A percentile compares a stretch with the other conserved stretches of the same genome.
Evolutionary conservation across 2,797 vertebrate species (phyloP).

Genomic region (Micropoecilia bifurca): DNA sequence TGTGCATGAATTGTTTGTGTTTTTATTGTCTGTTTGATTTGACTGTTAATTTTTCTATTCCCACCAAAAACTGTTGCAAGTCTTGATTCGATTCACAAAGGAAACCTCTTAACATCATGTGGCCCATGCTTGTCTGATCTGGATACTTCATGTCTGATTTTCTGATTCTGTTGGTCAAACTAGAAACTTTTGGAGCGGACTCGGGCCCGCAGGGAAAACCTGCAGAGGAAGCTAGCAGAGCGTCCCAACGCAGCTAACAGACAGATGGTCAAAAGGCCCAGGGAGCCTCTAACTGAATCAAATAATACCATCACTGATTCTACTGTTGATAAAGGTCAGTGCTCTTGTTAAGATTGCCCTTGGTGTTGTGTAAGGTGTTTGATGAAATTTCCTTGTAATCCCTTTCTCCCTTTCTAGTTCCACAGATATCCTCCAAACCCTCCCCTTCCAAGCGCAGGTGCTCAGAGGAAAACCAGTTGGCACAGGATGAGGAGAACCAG

Average conservation of each 20-base stretch:
- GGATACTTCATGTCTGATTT: neutral
- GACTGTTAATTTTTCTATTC: neutral
- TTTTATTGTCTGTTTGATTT: neutral
- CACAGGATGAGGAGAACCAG: constrained; percentile 82
- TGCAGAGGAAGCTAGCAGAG: constrained; percentile 95
- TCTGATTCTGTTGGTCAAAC: neutral
- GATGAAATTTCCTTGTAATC: constrained; percentile 1
- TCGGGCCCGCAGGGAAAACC: constrained; percentile 93
- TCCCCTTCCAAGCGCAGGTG: constrained; percentile 93
- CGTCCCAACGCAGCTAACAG: constrained; percentile 82
- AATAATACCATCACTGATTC: constrained; percentile 78
- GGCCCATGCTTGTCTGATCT: neutral
- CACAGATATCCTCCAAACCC: constrained; percentile 85
- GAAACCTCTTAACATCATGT: neutral
- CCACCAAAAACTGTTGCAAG: neutral
- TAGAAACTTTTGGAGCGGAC: constrained; percentile 97
- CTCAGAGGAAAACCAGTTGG: constrained; percentile 77
- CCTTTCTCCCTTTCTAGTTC: constrained; percentile 54
- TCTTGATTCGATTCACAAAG: neutral
- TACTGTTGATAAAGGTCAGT: constrained; percentile 82
- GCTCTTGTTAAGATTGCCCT: neutral
- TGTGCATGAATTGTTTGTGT: neutral
- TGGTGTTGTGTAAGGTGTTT: neutral
- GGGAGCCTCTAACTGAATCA: constrained; percentile 88
- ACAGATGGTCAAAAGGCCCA: constrained; percentile 81